A percentile compares a stretch with the other conserved stretches of the same genome.
Conservation (phyloP, 2,113 vertebrate genomes). For the Lipotes vexillifer region DNA sequence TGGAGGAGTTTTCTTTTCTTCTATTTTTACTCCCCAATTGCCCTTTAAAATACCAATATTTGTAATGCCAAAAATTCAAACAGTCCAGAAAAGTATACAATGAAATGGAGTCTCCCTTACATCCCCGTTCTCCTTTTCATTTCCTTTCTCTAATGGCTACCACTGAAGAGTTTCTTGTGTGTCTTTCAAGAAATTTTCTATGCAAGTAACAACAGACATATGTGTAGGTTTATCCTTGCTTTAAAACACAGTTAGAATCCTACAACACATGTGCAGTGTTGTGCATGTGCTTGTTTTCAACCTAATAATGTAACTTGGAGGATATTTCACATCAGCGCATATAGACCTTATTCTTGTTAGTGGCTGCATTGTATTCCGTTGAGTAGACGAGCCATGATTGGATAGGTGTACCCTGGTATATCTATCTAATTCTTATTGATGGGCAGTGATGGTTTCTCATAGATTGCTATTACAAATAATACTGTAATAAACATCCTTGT, state of each 20-base stretch:
- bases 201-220: neutral
- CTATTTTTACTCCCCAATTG: neutral
- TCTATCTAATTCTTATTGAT: neutral
- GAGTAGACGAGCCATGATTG: neutral
- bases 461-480: neutral
- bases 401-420: neutral
- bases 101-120: neutral
- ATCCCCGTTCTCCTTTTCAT: neutral
- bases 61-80: neutral
- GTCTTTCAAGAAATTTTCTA: neutral
- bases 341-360: neutral
- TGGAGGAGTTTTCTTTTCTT: neutral
- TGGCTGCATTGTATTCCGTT: neutral
- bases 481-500: neutral
- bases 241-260: neutral
- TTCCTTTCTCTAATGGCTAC: neutral
- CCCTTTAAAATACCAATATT: neutral
- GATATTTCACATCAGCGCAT: neutral
- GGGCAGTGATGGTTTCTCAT: neutral
- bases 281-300: neutral
- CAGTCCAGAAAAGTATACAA: neutral
- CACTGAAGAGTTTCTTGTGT: neutral
- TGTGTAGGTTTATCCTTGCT: neutral
- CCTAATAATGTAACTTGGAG: neutral
- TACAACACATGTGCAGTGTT: neutral